Base-by-base conservation (phyloP, 2,888 invertebrate species). In the Agrochola litura region DNA sequence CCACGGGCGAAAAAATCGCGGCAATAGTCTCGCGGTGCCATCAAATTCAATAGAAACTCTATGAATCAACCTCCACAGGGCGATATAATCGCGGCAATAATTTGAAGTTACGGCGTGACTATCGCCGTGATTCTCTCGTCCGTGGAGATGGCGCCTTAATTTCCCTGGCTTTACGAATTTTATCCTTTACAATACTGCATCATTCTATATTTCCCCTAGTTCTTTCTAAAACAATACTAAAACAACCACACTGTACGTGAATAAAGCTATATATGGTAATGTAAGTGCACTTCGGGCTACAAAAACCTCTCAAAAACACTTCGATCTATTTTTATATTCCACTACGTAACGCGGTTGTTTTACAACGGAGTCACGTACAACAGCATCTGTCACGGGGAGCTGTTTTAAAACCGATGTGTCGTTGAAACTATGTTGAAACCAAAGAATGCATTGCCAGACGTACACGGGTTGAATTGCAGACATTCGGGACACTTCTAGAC, bases 291-390 rank as follows among this genome's bases (percentile, higher is more conserved):
- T 88, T 58, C 56, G 67, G 66, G 67, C 72, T 83, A 89, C 89
- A 87, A 86, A 86, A 88, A 87, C 80, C 82, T 84, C 73, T 83
- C 84, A 87, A 87, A 87, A 88, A 88, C 82, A 86, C 82, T 87
- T 83, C 82, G 81, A 83, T 92, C 91, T 94, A 93, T 94, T 94
- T 93, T 92, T 89, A 92, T 92, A 94, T 92, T 92, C 90, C 86
- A 83, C 72, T 73, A 86, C 49, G 75, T 75, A 66, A 83, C 91
- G 76, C 86, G 86, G 88, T 93, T 93, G 91, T 93, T 95, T 94
- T 92, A 93, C 90, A 95, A 92, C 92, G 83, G 83, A 91, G 94
- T 94, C 95, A 95, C 95, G 95, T 95, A 92, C 83, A 77, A 76
- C 90, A 89, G 90, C 95, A 95, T 95, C 93, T 95, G 95, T 94